Conservation (phyloP, 1,140 invertebrate species). For the Globodera rostochiensis region DNA sequence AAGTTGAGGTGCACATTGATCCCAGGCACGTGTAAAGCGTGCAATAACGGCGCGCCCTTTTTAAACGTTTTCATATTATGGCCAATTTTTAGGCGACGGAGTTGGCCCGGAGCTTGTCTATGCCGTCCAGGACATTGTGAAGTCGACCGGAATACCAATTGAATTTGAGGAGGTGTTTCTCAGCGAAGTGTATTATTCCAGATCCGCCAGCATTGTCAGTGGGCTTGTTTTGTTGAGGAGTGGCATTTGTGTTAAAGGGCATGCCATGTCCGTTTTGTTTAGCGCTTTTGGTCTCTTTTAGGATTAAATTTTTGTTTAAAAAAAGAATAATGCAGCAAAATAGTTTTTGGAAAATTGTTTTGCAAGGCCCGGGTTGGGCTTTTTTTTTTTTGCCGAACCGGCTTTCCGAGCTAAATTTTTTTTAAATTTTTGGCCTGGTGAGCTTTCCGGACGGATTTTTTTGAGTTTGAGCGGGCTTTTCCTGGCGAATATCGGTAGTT, state of each 20-base stretch:
- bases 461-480: no score
- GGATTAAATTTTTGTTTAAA: no score
- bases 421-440: no score
- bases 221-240: conserved; percentile 76
- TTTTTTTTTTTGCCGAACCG: no score
- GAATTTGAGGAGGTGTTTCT: conserved; percentile 94
- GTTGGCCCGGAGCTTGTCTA: conserved; percentile 85
- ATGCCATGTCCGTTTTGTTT: not conserved
- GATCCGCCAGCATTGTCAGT: conserved; percentile 91
- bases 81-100: conserved; percentile 75
- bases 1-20: not conserved
- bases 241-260: not conserved
- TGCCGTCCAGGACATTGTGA: conserved; percentile 22
- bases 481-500: no score
- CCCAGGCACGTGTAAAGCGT: not conserved
- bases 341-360: no score
- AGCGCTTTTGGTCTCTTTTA: no score
- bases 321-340: no score
- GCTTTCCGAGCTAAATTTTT: no score
- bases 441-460: no score
- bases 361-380: no score
- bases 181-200: conserved; percentile 86
- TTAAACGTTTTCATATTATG: not conserved
- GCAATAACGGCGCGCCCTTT: not conserved
- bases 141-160: conserved; percentile 83